A percentile compares a stretch with the other conserved stretches of the same genome.
Conservation (phyloP, 1,140 invertebrate species). For the Cotesia typhae region DNA sequence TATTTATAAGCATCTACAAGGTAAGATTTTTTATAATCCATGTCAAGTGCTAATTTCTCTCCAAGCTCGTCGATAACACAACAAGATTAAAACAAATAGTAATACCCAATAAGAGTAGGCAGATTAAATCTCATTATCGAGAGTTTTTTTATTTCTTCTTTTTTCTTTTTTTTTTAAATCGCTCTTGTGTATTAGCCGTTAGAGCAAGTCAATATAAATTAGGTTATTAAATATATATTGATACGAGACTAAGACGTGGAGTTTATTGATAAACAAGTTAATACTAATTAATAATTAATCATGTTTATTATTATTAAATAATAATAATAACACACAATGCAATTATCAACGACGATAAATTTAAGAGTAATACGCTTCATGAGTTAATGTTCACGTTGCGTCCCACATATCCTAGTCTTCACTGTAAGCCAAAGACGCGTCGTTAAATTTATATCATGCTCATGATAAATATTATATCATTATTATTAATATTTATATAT, state of each 20-base stretch:
- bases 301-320: neutral
- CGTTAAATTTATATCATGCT: constrained; percentile 3
- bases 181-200: constrained; percentile 31
- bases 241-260: constrained; percentile 8
- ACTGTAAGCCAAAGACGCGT: constrained; percentile 13
- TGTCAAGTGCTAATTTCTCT: constrained; percentile 16
- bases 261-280: constrained; percentile 10
- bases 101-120: constrained; percentile 18
- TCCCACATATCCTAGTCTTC: constrained; percentile 14
- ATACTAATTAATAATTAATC: neutral
- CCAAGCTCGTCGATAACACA: constrained; percentile 8
- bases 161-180: neutral
- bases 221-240: constrained; percentile 11
- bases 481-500: constrained; percentile 11
- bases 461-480: constrained; percentile 6
- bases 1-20: constrained; percentile 43
- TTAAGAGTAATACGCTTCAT: constrained; percentile 20
- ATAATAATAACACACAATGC: constrained; percentile 5
- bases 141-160: constrained; percentile 15
- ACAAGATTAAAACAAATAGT: constrained; percentile 16
- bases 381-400: constrained; percentile 14
- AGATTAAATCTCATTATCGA: constrained; percentile 36
- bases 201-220: constrained; percentile 34
- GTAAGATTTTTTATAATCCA: constrained; percentile 33
- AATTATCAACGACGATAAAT: constrained; percentile 25